Conservation (phyloP, 2,888 invertebrate genomes). For the Eledona agricola region DNA sequence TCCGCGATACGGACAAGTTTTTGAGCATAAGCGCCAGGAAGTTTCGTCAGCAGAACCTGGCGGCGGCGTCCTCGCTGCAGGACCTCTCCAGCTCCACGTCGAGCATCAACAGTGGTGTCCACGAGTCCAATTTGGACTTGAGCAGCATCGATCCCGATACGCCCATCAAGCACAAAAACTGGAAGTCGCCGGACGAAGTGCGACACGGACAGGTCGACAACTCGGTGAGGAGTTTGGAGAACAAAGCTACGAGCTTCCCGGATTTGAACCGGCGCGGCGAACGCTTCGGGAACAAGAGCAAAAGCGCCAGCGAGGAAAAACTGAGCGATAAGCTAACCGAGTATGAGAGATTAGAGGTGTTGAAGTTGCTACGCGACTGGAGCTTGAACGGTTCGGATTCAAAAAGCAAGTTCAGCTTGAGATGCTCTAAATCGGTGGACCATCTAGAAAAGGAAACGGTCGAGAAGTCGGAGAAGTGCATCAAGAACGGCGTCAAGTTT, state of each 20-base stretch:
- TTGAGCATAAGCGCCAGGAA: conserved; percentile 53
- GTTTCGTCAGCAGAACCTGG: conserved; percentile 48
- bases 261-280: conserved; percentile 48
- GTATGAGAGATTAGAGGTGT: conserved; percentile 59
- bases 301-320: conserved; percentile 56
- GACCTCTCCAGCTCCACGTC: conserved; percentile 62
- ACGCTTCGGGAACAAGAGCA: conserved; percentile 46
- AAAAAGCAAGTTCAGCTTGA: conserved; percentile 52
- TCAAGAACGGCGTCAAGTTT: conserved; percentile 47
- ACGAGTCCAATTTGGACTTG: conserved; percentile 60
- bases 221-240: conserved; percentile 74
- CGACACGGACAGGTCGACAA: conserved; percentile 75
- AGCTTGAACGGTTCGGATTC: conserved; percentile 59
- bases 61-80: conserved; percentile 55
- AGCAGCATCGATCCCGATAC: conserved; percentile 56
- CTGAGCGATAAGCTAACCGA: conserved; percentile 57
- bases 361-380: conserved; percentile 61
- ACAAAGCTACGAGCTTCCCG: conserved; percentile 58
- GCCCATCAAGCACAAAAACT: conserved; percentile 65
- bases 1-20: conserved; percentile 53
- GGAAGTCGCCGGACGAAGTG: conserved; percentile 77
- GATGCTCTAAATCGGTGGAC: conserved; percentile 13
- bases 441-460: conserved; percentile 34
- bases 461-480: conserved; percentile 37
- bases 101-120: conserved; percentile 58